Evolutionary conservation across 2,797 vertebrate species (phyloP).

Genomic region (Sphenodon punctatus): DNA sequence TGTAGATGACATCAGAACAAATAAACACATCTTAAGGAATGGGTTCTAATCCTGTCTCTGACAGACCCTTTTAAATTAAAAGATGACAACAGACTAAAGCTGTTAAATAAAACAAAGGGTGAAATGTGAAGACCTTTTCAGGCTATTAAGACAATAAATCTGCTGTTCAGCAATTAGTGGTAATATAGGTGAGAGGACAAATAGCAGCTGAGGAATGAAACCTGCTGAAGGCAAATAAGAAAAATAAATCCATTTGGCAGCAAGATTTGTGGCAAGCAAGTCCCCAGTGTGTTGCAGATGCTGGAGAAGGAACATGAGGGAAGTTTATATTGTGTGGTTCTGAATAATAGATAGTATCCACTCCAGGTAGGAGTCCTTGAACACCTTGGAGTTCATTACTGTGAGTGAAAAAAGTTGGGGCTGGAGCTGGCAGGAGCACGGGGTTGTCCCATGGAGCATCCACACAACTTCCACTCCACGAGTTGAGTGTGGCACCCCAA

Average conservation of each 20-base stretch:
- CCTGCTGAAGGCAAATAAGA: neutral
- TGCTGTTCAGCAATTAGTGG: neutral
- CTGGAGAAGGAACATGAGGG: neutral
- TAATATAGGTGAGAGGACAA: neutral
- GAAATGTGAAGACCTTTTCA: neutral
- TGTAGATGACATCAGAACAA: neutral
- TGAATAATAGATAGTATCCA: slow-evolving; percentile 5
- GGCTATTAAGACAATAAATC: neutral
- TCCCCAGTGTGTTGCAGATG: neutral
- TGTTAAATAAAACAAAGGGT: neutral
- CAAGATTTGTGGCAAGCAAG: neutral
- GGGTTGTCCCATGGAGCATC: no score
- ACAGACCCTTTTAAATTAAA: neutral
- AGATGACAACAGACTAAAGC: neutral
- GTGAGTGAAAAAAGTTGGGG: no score
- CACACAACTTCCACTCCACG: no score
- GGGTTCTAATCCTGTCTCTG: neutral
- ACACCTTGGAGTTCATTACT: neutral
- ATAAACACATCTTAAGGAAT: neutral
- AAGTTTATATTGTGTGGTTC: slow-evolving; percentile 35
- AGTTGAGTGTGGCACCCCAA: no score
- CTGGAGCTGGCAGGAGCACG: no score
- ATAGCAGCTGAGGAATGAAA: slow-evolving; percentile 7
- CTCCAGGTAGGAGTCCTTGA: slow-evolving; percentile 29
- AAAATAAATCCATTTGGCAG: neutral